Conservation (phyloP, 2,888 invertebrate genomes). For the Lingula anatina region DNA sequence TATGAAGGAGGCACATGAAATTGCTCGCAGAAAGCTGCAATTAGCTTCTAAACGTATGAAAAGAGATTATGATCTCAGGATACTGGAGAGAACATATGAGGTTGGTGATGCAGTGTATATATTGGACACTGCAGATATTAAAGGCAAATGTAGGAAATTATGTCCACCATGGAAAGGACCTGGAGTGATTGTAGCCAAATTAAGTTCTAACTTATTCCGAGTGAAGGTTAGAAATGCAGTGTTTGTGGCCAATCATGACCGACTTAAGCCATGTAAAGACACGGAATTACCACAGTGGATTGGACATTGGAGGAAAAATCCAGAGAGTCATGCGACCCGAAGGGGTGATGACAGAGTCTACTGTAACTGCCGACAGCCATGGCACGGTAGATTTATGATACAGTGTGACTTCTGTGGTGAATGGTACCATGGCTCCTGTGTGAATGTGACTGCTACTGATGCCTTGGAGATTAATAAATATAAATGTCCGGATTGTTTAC, state of each 20-base stretch:
- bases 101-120: neutral
- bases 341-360: slow-evolving; percentile 28
- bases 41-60: neutral
- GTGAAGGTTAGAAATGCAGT: too few species aligned
- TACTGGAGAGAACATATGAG: neutral
- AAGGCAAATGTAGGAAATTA: neutral
- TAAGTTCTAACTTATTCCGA: too few species aligned
- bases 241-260: too few species aligned
- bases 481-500: too few species aligned
- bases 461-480: too few species aligned
- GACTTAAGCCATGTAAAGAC: too few species aligned
- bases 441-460: too few species aligned
- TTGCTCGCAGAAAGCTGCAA: slow-evolving; percentile 7
- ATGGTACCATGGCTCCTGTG: too few species aligned
- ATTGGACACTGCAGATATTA: neutral
- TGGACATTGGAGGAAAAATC: too few species aligned
- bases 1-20: slow-evolving; percentile 7
- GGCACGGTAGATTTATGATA: too few species aligned
- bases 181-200: neutral
- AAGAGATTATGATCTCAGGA: neutral
- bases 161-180: neutral
- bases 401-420: too few species aligned
- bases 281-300: too few species aligned
- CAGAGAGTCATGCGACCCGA: slow-evolving; percentile 11
- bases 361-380: slow-evolving; percentile 24